Evolutionary conservation across 1,140 invertebrate species (phyloP), one percentile per base, ranked within the genome.

Genomic region (Panagrolaimus sp.): DNA sequence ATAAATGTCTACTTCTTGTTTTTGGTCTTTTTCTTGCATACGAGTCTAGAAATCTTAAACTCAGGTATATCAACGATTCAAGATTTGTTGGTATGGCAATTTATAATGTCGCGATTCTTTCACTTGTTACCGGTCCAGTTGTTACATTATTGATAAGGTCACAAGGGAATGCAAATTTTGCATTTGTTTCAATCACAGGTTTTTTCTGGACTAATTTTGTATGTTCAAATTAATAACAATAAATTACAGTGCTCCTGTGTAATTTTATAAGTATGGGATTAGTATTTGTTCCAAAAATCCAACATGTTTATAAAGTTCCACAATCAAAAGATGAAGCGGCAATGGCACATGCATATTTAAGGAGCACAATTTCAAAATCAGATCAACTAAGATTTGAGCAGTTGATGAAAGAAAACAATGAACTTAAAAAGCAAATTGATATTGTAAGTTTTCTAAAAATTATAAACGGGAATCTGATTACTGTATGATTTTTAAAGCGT

Each of bases 1-100:
- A 96, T 86, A 98, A 99, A 86, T 94, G 94, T 0, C 87, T 99
- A 7, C 89, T 98, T 24, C 86, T 98, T 44, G 89, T 98, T 1
- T 96, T 98, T 84, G 96, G 96, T 1, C 86, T 98, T 10, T 98
- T 98, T 84, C 85, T 98, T 70, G 92, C 96, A 0, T 98, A 98
- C 82, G 96, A 99, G 85, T 97, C 95, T 0, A 87, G 96, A 62
- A 96, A 93, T 69, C 89, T 98, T 26, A 98, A 98, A 87, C 89
- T 87, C 10, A 85, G 85, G 67, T 85, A 85, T 73, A 83, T 89
- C 43, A 88, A 89, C 84, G 96, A 98, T 86, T 95, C 93, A 0
- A 88, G 94, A 79, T 95, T 97, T 84, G 94, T 98, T 12, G 94
- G 94, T 73, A 96, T 99, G 92, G 93, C 93, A 76, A 97, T 98